phyloP scores from a whole-genome alignment of 2,113 vertebrate genomes.

The Phycodurus eques region DNA sequence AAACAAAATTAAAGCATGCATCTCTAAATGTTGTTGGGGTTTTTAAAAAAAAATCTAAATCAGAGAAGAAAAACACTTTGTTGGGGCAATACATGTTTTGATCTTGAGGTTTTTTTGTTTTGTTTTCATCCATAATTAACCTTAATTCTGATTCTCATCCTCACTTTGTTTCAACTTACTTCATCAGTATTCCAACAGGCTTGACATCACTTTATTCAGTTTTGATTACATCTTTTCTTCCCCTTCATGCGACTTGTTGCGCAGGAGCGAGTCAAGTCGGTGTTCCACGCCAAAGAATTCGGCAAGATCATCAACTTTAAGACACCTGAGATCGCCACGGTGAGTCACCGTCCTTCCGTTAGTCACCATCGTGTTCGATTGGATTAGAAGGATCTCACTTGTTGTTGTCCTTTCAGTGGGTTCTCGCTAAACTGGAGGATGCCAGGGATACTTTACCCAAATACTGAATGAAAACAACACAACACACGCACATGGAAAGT shows the following conservation, averaged over 20 bases:
- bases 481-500: neutral
- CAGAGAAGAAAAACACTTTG: no score
- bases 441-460: conserved; percentile 84
- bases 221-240: neutral
- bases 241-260: neutral
- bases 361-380: neutral
- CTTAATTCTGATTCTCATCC: no score
- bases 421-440: conserved; percentile 88
- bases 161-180: no score
- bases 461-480: conserved; percentile 35
- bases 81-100: no score
- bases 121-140: no score
- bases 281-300: conserved; percentile 97
- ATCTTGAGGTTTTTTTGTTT: no score
- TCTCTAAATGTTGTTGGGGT: no score
- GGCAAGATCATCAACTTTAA: conserved; percentile 98
- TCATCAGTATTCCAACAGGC: neutral
- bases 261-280: conserved; percentile 95
- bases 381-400: neutral
- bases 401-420: conserved; percentile 78
- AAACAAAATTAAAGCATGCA: no score
- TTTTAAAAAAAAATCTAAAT: no score
- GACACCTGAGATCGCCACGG: conserved; percentile 88
- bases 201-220: neutral
- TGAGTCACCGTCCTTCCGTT: conserved; percentile 51